Base-by-base conservation (phyloP, 1,140 invertebrate species). In the Cotesia chilonis region DNA sequence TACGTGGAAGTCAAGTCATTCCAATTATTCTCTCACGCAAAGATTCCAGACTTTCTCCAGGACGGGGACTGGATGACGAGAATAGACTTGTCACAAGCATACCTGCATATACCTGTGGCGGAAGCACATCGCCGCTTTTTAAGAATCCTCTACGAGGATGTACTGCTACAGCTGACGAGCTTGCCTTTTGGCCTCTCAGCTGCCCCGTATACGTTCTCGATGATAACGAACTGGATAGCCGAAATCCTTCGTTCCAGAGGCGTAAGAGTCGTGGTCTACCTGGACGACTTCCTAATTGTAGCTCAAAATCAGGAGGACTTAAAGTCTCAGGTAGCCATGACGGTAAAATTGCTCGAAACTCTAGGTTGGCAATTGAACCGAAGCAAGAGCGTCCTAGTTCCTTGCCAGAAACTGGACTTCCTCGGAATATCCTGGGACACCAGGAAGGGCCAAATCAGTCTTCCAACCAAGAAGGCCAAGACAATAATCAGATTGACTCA, bases 391-490 rank as follows among this genome's bases (percentile, higher is more conserved):
- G 68, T 79, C 17, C 47, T 81, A n/a, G 55, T 38, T 47, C 83
- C 82, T 54, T 73, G 65, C 12, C 77, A 78, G 65, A n/a, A 54
- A 65, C 12, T 83, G 0, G 77, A 81, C 36, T 83, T 77, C 73
- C 74, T 84, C 4, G 81, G 82, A 7, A 70, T 84, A 6, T 70
- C 63, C 6, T 84, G 82, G 80, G 69, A 84, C 72, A 80, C 80
- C 1, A 10, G 28, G 7, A 7, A 12, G 36, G 28, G 68, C 2
- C 65, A 37, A 28, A 60, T 60, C 36, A 52, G 61, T 37, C 51
- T 75, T 3, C 66, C 71, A 54, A 20, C 36, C 7, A 54, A 37
- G n/a, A 74, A 71, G 38, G 36, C 9, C 10, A 10, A 37, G 20
- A 10, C 3, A 3, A 70, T 75, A 20, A 7, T 2, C 7, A 54